Percentiles rank a stretch among this genome's conserved stretches.
These are phyloP conservation scores for Caenorhabditis remanei DNA, from an alignment of 1,140 invertebrate species.

Conservation along the genomic window DNA sequence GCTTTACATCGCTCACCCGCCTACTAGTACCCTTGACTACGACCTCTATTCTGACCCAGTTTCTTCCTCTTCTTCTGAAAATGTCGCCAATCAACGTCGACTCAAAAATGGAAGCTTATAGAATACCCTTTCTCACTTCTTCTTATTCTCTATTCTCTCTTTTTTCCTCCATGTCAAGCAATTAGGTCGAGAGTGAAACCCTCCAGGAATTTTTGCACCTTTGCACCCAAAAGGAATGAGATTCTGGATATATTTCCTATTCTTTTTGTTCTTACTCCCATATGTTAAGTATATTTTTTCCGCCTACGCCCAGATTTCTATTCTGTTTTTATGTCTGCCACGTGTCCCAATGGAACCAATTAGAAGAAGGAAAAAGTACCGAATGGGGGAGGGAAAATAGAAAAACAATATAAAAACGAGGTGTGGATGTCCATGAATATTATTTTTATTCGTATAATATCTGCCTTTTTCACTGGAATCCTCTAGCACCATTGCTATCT, in stretches of 20 bases:
- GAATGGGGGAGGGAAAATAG: background rate
- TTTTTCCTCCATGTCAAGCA: background rate
- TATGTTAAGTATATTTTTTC: background rate
- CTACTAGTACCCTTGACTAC: conserved; percentile 50
- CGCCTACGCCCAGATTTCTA: background rate
- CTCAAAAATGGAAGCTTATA: conserved; percentile 10
- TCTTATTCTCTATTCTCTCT: background rate
- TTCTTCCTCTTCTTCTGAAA: conserved; percentile 2
- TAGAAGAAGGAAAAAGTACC: conserved; percentile 1
- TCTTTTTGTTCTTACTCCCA: background rate
- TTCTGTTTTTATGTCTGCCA: background rate
- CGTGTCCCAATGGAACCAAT: conserved; percentile 17
- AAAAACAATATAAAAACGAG: background rate
- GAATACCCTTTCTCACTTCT: conserved; percentile 18
- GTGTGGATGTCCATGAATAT: background rate
- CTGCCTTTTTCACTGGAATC: background rate
- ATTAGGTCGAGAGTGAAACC: conserved; percentile 30
- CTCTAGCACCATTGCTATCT: background rate
- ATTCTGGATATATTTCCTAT: background rate
- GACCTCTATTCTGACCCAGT: conserved; percentile 20
- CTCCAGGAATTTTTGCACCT: conserved; percentile 32
- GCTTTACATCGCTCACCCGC: conserved; percentile 9
- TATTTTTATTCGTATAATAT: background rate
- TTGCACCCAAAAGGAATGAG: background rate
- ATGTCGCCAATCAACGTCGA: conserved; percentile 19